A percentile compares a stretch with the other conserved stretches of the same genome.
phyloP scores from a whole-genome alignment of 1,140 invertebrate species.

The Babylonia areolata region DNA sequence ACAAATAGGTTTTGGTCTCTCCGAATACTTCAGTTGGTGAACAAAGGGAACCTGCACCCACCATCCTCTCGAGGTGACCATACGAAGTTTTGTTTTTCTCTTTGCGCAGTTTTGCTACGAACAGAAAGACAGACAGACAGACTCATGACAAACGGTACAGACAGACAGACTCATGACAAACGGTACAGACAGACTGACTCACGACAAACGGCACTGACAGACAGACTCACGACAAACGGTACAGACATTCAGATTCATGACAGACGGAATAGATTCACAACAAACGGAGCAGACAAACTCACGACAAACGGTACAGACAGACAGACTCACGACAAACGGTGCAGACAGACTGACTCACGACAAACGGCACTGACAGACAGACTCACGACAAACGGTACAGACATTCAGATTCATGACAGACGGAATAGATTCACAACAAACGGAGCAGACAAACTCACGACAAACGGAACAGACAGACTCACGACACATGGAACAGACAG shows the following conservation, averaged over 20 bases:
- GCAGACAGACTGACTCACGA: not conserved
- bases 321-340: not conserved
- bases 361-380: not conserved
- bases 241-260: conserved; percentile 47
- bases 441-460: too few species aligned
- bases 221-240: not conserved
- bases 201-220: not conserved
- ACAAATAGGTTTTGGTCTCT: not conserved
- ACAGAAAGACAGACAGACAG: not conserved
- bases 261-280: conserved; percentile 81
- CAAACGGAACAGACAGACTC: not conserved
- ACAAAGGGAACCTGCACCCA: not conserved
- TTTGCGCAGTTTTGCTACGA: too few species aligned
- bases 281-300: not conserved
- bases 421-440: not conserved
- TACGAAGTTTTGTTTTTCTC: too few species aligned
- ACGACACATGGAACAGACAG: not conserved
- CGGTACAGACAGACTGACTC: not conserved
- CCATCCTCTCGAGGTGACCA: not conserved
- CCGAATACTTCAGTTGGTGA: not conserved
- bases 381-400: conserved; percentile 83
- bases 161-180: not conserved
- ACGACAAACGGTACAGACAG: not conserved
- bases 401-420: not conserved
- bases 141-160: not conserved